Evolutionary conservation across 2,113 vertebrate genomes (phyloP).

Genomic region (Pseudorectes ferrugineus): DNA sequence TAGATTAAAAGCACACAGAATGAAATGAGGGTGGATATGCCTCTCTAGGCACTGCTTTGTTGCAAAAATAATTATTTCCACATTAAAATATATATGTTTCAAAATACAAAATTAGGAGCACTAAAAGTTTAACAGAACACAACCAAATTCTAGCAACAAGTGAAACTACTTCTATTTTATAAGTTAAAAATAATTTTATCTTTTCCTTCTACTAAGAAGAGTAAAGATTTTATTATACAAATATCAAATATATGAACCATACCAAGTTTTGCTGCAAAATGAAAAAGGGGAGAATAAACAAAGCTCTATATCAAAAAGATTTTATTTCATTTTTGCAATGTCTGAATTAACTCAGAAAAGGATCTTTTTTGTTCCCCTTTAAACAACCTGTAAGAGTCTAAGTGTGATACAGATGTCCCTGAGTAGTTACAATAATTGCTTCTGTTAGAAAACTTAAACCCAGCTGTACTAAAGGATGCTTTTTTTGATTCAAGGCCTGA

Average conservation of each 20-base stretch:
- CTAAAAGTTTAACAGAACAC: not conserved
- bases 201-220: not conserved
- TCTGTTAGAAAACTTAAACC: not conserved
- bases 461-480: not conserved
- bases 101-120: not conserved
- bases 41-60: not conserved
- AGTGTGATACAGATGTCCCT: not conserved
- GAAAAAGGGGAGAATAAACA: not conserved
- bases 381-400: not conserved
- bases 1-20: rapidly evolving
- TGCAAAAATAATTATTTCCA: not conserved
- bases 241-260: not conserved
- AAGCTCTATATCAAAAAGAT: not conserved
- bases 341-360: not conserved
- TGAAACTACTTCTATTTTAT: not conserved
- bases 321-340: not conserved
- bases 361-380: not conserved
- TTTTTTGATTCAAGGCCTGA: not conserved
- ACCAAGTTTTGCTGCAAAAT: not conserved
- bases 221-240: not conserved
- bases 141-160: not conserved
- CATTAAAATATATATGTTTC: not conserved
- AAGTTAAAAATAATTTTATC: not conserved
- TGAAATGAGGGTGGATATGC: not conserved
- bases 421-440: not conserved